phyloP scores from a whole-genome alignment of 2,113 vertebrate species.

The Crotophaga sulcirostris region DNA sequence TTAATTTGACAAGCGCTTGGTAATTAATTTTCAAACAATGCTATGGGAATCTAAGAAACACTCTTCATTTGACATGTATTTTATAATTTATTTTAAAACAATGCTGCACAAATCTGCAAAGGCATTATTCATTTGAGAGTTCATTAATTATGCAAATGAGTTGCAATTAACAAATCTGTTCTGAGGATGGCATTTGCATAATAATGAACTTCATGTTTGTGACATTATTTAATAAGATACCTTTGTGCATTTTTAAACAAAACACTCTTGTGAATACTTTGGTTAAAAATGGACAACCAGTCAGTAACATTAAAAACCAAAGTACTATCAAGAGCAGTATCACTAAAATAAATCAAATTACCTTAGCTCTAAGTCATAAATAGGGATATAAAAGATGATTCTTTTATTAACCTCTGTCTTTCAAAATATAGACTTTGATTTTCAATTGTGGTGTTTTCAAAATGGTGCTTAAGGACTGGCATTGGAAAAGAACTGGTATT shows the following conservation, averaged over 20 bases:
- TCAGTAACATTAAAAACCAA: constrained; percentile 58
- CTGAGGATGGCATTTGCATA: constrained; percentile 89
- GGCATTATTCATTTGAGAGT: constrained; percentile 93
- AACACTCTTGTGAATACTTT: constrained; percentile 74
- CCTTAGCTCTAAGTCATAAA: constrained; percentile 53
- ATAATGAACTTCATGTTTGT: constrained; percentile 91
- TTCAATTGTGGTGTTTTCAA: constrained; percentile 32
- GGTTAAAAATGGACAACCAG: constrained; percentile 65
- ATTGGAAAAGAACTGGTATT: constrained; percentile 7
- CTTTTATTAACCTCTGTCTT: constrained; percentile 50
- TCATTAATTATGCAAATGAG: constrained; percentile 98
- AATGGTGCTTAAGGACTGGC: neutral
- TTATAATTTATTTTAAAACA: constrained; percentile 94
- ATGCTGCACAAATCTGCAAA: constrained; percentile 88
- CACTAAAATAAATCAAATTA: constrained; percentile 58
- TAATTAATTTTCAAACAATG: constrained; percentile 85
- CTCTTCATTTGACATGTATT: constrained; percentile 86
- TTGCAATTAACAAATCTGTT: constrained; percentile 96
- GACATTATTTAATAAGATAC: constrained; percentile 92
- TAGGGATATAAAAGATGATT: constrained; percentile 14
- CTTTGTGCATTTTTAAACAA: constrained; percentile 84
- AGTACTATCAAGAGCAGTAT: constrained; percentile 29
- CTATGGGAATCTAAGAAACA: constrained; percentile 78
- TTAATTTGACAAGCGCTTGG: constrained; percentile 83
- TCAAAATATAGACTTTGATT: constrained; percentile 43